Evolutionary conservation across 2,113 vertebrate genomes (phyloP), one percentile per base, ranked within the genome.

Genomic region (Nipponia nippon): DNA sequence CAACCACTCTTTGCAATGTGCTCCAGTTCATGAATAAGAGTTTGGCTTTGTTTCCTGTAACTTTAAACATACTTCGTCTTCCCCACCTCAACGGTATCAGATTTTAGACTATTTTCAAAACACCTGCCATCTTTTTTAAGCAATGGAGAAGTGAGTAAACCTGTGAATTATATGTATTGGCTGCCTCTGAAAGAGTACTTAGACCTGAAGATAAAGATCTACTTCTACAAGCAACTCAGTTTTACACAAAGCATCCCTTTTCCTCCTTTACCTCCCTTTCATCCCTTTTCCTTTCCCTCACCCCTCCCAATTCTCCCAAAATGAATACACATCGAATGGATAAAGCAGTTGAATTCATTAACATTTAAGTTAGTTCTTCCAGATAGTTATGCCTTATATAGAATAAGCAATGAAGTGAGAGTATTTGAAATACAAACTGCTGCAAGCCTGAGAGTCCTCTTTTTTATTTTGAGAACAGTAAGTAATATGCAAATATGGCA

Each of bases 311-410:
- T 80, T 77, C 46, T 83, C 61, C 77, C 79, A 32, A 82, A 89
- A 89, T 30, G 65, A 96, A 85, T 40, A 79, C 47, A 75, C 17
- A 78, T 4, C 3, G 15, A 63, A 83, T 20, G 30, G 58, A 94
- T 90, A 93, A 94, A 90, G 90, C 58, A 81, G 46, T 34, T 93
- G 85, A 86, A 95, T 92, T 85, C 78, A 90, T 95, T 96, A 95
- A 88, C 94, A 94, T 95, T 96, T 96, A 81, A 83, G 93, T 77
- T 94, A 14, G 49, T 73, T 96, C 87, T 92, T 94, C 61, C 49
- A 93, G 71, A 80, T 72, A 96, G 87, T 66, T 94, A 73, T 58
- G 46, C 67, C 71, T 92, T 71, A 77, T 36, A 89, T 40, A 95
- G 85, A 91, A 93, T 19, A 88, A 80, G 27, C 55, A 93, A 87